A percentile compares a stretch with the other conserved stretches of the same genome.
phyloP scores from a whole-genome alignment of 2,888 invertebrate genomes.

The Heliconius hortense region DNA sequence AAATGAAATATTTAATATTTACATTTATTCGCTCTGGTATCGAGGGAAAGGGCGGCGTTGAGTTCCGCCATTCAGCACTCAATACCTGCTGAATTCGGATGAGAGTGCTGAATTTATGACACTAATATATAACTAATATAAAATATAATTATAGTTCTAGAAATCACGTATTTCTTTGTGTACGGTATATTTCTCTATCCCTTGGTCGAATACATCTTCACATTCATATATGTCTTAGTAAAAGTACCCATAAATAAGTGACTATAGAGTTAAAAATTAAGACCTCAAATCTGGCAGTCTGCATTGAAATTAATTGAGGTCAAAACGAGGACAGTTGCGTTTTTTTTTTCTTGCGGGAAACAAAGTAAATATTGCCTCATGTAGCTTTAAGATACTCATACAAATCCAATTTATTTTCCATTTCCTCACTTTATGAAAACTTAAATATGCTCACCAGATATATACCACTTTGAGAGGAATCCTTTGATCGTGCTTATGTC shows the following conservation, averaged over 20 bases:
- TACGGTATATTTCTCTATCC: too few relatives aligned
- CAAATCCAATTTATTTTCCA: slow-evolving; percentile 81
- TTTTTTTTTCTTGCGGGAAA: slow-evolving; percentile 60
- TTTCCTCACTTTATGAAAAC: slow-evolving; percentile 81
- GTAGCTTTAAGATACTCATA: slow-evolving; percentile 76
- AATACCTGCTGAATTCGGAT: too few relatives aligned
- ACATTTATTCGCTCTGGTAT: too few relatives aligned
- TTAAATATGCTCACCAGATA: slow-evolving; percentile 80
- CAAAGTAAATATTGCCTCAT: slow-evolving; percentile 72
- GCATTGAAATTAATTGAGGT: slow-evolving; percentile 47
- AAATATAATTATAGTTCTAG: too few relatives aligned
- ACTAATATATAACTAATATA: too few relatives aligned
- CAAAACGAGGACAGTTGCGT: slow-evolving; percentile 53
- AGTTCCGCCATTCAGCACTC: too few relatives aligned
- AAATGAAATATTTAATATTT: too few relatives aligned
- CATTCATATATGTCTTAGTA: not conserved
- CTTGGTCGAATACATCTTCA: too few relatives aligned
- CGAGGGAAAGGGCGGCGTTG: too few relatives aligned
- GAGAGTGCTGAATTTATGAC: not conserved
- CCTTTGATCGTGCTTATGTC: slow-evolving; percentile 78
- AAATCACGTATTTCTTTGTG: too few relatives aligned
- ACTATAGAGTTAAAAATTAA: not conserved
- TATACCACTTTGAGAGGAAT: slow-evolving; percentile 79
- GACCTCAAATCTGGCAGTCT: slow-evolving; percentile 43
- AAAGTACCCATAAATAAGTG: too few relatives aligned